Conservation (phyloP, 2,797 vertebrate genomes). For the Emys orbicularis region DNA sequence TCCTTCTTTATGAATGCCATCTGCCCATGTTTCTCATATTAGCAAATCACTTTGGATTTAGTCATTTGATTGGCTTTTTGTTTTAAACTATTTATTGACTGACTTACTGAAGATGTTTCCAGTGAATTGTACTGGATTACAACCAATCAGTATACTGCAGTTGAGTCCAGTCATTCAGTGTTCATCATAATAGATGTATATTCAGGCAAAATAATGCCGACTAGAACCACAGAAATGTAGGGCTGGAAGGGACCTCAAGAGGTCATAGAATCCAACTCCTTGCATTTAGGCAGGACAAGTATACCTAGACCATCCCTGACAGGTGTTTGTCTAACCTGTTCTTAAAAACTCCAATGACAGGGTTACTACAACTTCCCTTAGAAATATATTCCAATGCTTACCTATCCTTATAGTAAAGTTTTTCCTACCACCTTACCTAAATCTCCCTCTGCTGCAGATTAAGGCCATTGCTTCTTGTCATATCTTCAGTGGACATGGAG, state of each 20-base stretch:
- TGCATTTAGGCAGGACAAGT: neutral
- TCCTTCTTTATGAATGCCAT: neutral
- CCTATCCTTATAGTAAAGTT: neutral
- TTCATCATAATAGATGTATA: neutral
- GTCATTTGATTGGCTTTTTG: neutral
- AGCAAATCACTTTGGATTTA: neutral
- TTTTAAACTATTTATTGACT: neutral
- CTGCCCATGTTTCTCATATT: neutral
- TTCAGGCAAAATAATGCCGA: neutral
- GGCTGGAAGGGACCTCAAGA: neutral
- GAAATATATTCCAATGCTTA: neutral
- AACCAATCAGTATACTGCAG: neutral
- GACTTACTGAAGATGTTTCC: neutral
- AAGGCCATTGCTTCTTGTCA: neutral
- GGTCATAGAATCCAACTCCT: neutral
- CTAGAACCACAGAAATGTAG: neutral
- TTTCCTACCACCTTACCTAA: neutral
- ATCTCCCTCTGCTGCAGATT: neutral
- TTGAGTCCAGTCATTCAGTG: neutral
- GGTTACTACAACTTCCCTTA: neutral
- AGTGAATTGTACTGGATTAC: neutral
- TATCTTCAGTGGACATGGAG: neutral
- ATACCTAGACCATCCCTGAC: neutral
- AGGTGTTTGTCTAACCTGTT: neutral
- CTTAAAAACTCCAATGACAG: neutral